Conservation (phyloP, 2,797 vertebrate genomes). For the Acrossocheilus fasciatus region DNA sequence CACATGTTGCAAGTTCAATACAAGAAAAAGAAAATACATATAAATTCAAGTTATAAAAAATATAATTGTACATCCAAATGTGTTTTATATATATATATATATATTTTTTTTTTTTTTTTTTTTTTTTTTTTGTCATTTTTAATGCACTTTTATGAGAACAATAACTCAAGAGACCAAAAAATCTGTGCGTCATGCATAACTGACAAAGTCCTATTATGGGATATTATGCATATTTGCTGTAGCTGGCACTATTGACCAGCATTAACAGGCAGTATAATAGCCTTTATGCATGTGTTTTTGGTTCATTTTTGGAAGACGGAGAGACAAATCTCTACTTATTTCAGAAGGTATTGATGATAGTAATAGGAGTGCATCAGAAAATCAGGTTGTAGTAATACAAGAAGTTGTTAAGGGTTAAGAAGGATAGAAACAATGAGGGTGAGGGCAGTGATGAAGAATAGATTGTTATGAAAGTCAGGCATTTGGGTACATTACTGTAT, state of each 20-base stretch:
- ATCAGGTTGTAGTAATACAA: background rate
- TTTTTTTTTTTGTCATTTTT: background rate
- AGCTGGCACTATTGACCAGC: too few relatives aligned
- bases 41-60: too few relatives aligned
- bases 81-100: too few relatives aligned
- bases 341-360: background rate
- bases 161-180: background rate
- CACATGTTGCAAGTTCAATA: background rate
- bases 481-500: background rate
- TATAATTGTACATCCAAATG: too few relatives aligned
- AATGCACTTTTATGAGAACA: background rate
- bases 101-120: too few relatives aligned
- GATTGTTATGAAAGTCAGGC: background rate
- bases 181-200: background rate
- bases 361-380: background rate
- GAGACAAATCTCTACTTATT: too few relatives aligned
- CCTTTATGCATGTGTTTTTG: too few relatives aligned
- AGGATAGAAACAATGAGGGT: background rate
- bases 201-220: background rate
- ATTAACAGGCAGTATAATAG: too few relatives aligned
- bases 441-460: background rate
- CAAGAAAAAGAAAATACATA: background rate
- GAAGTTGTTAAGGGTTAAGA: background rate
- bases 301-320: too few relatives aligned
- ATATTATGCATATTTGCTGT: too few relatives aligned